Conservation (phyloP, 2,113 vertebrate genomes). For the Poecile atricapillus region DNA sequence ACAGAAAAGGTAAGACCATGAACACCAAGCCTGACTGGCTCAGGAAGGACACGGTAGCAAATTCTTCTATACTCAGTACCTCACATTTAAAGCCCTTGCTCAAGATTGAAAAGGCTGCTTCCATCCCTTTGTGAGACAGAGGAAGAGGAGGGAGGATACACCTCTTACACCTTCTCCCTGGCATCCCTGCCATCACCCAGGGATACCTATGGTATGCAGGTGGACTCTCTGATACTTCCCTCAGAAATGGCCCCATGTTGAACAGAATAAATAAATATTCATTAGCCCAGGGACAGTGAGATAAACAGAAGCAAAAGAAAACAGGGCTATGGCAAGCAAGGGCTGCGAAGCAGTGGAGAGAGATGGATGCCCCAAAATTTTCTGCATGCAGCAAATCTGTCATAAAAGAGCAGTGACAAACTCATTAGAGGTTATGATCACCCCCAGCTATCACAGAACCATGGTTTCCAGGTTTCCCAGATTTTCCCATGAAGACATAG, state of each 20-base stretch:
- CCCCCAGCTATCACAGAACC: background rate
- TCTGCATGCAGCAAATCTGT: background rate
- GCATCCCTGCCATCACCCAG: background rate
- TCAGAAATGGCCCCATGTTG: background rate
- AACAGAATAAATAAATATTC: background rate
- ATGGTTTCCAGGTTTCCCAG: background rate
- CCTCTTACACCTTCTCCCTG: background rate
- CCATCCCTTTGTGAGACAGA: background rate
- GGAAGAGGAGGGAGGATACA: background rate
- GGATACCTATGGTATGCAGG: accelerated
- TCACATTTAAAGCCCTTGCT: background rate
- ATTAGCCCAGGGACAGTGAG: background rate
- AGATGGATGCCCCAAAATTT: background rate
- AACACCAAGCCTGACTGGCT: background rate
- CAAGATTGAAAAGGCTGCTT: background rate
- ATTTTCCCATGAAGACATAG: background rate
- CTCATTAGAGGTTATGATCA: background rate
- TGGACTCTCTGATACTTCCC: background rate
- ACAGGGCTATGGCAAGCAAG: background rate
- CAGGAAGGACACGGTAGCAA: background rate
- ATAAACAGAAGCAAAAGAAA: background rate
- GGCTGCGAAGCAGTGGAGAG: background rate
- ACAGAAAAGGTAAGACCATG: background rate
- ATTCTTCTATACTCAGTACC: background rate
- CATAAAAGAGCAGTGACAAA: background rate